Percentiles rank a stretch among this genome's conserved stretches.
phyloP scores from a whole-genome alignment of 2,797 vertebrate genomes.

The Paratrypauchen microcephalus region DNA sequence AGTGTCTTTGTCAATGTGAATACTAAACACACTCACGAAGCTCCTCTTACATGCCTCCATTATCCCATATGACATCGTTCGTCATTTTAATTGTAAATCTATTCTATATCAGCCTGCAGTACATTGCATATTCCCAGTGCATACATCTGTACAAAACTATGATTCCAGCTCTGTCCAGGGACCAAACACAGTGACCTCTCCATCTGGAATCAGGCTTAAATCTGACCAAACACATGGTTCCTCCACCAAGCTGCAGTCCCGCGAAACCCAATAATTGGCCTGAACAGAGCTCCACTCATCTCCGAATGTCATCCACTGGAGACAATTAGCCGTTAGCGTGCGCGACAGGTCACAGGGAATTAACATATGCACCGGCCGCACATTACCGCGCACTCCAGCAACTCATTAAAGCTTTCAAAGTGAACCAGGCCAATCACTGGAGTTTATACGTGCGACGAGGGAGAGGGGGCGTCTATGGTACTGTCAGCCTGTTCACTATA shows the following conservation, averaged over 20 bases:
- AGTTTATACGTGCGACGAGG: not conserved
- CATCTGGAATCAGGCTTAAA: conserved; percentile 18
- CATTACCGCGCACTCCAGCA: conserved; percentile 71
- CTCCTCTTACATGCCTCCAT: not conserved
- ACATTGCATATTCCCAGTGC: not conserved
- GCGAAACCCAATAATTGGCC: conserved; percentile 36
- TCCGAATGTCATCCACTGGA: conserved; percentile 57
- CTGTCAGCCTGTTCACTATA: too few relatives aligned
- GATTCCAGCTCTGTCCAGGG: conserved; percentile 22
- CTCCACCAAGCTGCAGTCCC: conserved; percentile 5
- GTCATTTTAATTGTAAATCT: not conserved
- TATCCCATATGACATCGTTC: not conserved
- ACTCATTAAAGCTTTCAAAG: conserved; percentile 70
- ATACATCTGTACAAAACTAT: not conserved
- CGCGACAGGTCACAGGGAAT: conserved; percentile 73
- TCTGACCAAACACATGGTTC: conserved; percentile 32
- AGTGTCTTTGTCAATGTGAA: not conserved
- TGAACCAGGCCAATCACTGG: conserved; percentile 50
- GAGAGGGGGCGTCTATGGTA: not conserved
- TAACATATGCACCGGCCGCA: conserved; percentile 71
- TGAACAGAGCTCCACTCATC: conserved; percentile 60
- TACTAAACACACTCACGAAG: not conserved
- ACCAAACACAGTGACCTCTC: conserved; percentile 7
- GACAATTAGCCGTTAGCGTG: conserved; percentile 70
- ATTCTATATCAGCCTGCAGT: not conserved